Conservation (phyloP, 2,797 vertebrate genomes). For the Chelon labrosus region DNA sequence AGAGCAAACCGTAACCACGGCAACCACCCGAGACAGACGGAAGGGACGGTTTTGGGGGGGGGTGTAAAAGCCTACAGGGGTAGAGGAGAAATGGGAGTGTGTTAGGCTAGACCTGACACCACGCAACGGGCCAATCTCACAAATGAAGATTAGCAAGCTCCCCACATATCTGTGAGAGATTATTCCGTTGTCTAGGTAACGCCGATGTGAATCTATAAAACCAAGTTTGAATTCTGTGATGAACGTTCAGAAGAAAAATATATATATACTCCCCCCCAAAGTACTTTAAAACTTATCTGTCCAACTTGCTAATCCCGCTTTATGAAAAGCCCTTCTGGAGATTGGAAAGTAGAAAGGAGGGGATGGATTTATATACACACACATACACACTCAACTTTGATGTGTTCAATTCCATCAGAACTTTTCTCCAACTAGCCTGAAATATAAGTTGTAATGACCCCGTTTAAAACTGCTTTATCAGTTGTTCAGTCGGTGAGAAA, state of each 20-base stretch:
- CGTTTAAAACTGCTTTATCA: neutral
- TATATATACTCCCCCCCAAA: constrained; percentile 5
- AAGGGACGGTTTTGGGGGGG: constrained; percentile 46
- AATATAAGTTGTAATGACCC: constrained; percentile 3
- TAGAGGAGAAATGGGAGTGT: neutral
- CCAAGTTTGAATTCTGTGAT: constrained; percentile 20
- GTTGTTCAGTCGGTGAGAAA: neutral
- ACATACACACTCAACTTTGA: constrained; percentile 17
- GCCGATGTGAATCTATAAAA: constrained; percentile 19
- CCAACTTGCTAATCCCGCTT: constrained; percentile 53
- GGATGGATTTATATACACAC: constrained; percentile 11
- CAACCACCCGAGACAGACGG: constrained; percentile 72
- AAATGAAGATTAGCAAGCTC: constrained; percentile 3
- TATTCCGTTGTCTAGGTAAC: neutral
- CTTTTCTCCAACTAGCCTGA: constrained; percentile 1
- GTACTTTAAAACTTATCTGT: constrained; percentile 33
- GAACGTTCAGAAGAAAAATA: too few species aligned
- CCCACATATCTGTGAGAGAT: constrained; percentile 16
- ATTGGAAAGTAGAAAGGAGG: neutral
- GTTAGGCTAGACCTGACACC: neutral
- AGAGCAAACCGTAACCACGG: constrained; percentile 77
- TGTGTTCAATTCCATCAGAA: constrained; percentile 26
- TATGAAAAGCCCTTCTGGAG: constrained; percentile 25
- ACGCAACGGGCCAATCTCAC: constrained; percentile 2
- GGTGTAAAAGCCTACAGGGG: constrained; percentile 5